Conservation (phyloP, 1,140 invertebrate genomes). For the Drosophila sp. region DNA sequence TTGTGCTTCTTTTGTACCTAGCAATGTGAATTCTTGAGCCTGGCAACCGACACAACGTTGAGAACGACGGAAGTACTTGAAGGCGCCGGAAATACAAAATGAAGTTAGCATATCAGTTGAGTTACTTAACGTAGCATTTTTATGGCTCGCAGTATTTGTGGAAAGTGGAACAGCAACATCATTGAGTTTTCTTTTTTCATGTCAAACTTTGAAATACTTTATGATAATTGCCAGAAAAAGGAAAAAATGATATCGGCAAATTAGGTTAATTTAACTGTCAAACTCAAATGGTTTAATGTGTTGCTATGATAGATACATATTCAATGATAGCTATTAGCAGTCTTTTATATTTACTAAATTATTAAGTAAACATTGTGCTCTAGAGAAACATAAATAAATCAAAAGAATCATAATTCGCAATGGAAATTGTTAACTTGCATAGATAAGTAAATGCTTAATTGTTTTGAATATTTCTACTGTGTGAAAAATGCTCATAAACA, state of each 20-base stretch:
- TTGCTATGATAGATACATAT: background rate
- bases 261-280: slow-evolving; percentile 38
- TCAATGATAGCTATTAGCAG: slow-evolving; percentile 3
- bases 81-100: slow-evolving; percentile 55
- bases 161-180: slow-evolving; percentile 7
- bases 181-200: slow-evolving; percentile 8
- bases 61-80: slow-evolving; percentile 41
- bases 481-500: too few relatives aligned
- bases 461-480: too few relatives aligned
- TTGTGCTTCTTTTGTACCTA: slow-evolving; percentile 35
- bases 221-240: slow-evolving; percentile 28
- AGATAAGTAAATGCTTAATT: too few relatives aligned
- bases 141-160: slow-evolving; percentile 40
- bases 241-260: slow-evolving; percentile 9
- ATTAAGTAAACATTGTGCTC: background rate
- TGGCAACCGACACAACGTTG: slow-evolving; percentile 28
- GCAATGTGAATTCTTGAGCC: slow-evolving; percentile 21
- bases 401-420: too few relatives aligned
- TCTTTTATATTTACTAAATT: background rate
- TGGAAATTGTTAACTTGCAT: too few relatives aligned
- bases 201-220: slow-evolving; percentile 46
- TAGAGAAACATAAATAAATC: too few relatives aligned
- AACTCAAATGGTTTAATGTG: background rate
- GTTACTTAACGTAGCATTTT: slow-evolving; percentile 49
- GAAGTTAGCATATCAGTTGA: slow-evolving; percentile 56